phyloP scores from a whole-genome alignment of 1,140 invertebrate species.

The Theocolax elegans region DNA sequence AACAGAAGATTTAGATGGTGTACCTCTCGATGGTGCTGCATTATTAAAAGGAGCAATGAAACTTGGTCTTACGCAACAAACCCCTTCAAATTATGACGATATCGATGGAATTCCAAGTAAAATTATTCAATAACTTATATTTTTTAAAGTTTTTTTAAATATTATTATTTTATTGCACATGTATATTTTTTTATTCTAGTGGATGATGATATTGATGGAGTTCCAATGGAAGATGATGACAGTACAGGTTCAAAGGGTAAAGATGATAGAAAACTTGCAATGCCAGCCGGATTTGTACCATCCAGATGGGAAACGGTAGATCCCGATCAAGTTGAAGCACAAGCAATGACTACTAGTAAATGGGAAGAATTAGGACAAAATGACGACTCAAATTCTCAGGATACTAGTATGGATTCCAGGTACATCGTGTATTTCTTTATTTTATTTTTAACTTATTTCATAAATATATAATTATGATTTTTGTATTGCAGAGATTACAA shows the following conservation, averaged over 20 bases:
- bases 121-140: constrained; percentile 43
- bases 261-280: constrained; percentile 59
- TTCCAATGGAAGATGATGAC: constrained; percentile 75
- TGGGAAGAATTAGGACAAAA: constrained; percentile 81
- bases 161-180: neutral
- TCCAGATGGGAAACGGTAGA: constrained; percentile 97
- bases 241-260: constrained; percentile 52
- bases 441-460: neutral
- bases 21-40: constrained; percentile 85
- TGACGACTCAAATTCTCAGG: constrained; percentile 65
- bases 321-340: constrained; percentile 84
- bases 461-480: neutral
- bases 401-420: constrained; percentile 65
- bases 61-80: constrained; percentile 64
- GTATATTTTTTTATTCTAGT: constrained; percentile 64
- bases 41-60: constrained; percentile 78
- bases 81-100: constrained; percentile 71
- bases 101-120: constrained; percentile 82
- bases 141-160: constrained; percentile 19
- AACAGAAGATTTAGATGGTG: constrained; percentile 79
- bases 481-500: constrained; percentile 66
- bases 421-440: constrained; percentile 37
- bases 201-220: constrained; percentile 87
- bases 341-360: constrained; percentile 89
- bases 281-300: constrained; percentile 80